Evolutionary conservation across 2,797 vertebrate genomes (phyloP).

Genomic region (Sebastes diaconus): DNA sequence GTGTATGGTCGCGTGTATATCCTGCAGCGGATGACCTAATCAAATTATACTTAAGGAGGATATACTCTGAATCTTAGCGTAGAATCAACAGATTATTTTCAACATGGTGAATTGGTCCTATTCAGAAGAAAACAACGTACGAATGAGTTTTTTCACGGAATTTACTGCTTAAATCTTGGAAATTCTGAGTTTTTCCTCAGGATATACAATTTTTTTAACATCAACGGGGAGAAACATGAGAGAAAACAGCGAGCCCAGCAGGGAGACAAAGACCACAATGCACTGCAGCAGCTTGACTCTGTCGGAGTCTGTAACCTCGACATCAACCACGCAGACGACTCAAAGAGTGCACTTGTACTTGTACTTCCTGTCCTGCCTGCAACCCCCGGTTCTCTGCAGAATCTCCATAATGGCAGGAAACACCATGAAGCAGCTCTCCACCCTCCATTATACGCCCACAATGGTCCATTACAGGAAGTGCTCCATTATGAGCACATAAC

Average conservation of each 20-base stretch:
- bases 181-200: no score
- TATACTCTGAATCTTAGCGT: no score
- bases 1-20: no score
- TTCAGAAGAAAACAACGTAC: no score
- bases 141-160: no score
- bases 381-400: neutral
- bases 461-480: neutral
- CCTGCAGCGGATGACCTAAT: no score
- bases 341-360: neutral
- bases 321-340: neutral
- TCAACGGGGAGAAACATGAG: no score
- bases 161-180: no score
- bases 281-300: neutral
- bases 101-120: no score
- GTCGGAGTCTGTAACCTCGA: neutral
- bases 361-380: neutral
- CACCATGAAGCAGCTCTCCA: neutral
- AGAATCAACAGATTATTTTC: no score
- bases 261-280: neutral
- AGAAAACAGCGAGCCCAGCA: neutral
- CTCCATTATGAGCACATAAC: neutral
- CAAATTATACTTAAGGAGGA: no score
- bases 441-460: neutral
- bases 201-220: neutral
- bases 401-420: conserved; percentile 8